A percentile compares a stretch with the other conserved stretches of the same genome.
phyloP scores from a whole-genome alignment of 2,888 invertebrate genomes.

The Sarcophaga carnaria region DNA sequence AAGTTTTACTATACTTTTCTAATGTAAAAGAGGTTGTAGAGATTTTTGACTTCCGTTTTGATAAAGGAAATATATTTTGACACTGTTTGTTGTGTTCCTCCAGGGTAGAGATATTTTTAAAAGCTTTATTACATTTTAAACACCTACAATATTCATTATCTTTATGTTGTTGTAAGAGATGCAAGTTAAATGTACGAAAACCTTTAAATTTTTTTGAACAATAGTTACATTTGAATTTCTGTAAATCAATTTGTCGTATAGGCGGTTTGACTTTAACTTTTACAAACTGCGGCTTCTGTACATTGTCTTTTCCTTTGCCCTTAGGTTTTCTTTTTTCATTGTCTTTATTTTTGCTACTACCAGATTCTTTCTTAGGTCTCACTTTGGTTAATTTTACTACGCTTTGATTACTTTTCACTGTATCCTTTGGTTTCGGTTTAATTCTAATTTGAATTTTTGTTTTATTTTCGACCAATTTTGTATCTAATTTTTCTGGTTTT shows the following conservation, averaged over 20 bases:
- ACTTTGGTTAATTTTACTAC: conserved; percentile 44
- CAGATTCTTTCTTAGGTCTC: conserved; percentile 36
- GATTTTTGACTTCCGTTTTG: conserved; percentile 61
- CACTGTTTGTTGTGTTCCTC: conserved; percentile 48
- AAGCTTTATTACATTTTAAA: conserved; percentile 41
- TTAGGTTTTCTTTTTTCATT: conserved; percentile 22
- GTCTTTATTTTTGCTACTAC: neutral
- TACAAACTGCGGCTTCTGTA: conserved; percentile 33
- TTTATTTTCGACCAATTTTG: conserved; percentile 13
- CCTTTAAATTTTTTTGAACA: conserved; percentile 69
- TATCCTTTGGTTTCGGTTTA: conserved; percentile 55
- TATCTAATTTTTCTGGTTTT: neutral
- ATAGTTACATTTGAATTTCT: conserved; percentile 68
- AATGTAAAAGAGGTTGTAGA: conserved; percentile 1
- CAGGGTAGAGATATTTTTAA: neutral
- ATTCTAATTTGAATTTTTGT: conserved; percentile 35
- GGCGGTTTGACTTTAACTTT: conserved; percentile 66
- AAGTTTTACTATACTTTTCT: conserved; percentile 5
- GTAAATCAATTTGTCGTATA: conserved; percentile 67
- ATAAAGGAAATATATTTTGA: neutral
- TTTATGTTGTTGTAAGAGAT: conserved; percentile 60
- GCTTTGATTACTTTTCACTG: conserved; percentile 11
- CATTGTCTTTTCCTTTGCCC: conserved; percentile 13
- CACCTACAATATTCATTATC: conserved; percentile 58
- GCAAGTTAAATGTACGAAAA: conserved; percentile 67